These are phyloP conservation scores for Lasius fuliginosus DNA, from an alignment of 2,888 invertebrate species.

Conservation along the genomic window DNA sequence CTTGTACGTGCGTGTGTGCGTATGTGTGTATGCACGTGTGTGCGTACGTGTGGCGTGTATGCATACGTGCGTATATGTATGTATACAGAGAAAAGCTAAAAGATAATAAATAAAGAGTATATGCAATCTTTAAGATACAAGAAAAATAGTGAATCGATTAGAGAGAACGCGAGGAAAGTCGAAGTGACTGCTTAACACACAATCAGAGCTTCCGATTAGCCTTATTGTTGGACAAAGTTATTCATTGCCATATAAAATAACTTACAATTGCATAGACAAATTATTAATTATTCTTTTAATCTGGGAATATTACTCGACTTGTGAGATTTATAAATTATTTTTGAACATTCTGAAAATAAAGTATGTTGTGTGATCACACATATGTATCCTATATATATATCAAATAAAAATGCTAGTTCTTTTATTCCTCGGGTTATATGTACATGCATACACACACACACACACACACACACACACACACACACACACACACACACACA, in stretches of 20 bases:
- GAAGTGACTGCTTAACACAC: slow-evolving; percentile 24
- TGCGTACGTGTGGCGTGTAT: slow-evolving; percentile 43
- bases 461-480: too few relatives aligned
- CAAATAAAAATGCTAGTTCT: not conserved
- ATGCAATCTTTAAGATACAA: not conserved
- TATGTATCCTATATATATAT: not conserved
- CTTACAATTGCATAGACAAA: not conserved
- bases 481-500: too few relatives aligned
- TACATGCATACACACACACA: too few relatives aligned
- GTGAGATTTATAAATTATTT: not conserved
- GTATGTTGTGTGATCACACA: not conserved
- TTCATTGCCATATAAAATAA: not conserved
- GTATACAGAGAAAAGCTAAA: slow-evolving; percentile 42
- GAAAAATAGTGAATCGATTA: slow-evolving; percentile 6
- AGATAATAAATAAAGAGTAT: slow-evolving; percentile 16
- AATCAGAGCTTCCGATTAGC: slow-evolving; percentile 48
- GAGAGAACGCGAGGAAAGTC: not conserved
- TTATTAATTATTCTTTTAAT: not conserved
- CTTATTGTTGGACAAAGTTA: slow-evolving; percentile 25
- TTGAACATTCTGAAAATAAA: not conserved
- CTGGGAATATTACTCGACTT: not conserved
- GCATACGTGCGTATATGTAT: slow-evolving; percentile 38
- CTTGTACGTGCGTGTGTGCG: slow-evolving; percentile 51
- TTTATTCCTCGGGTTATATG: too few relatives aligned
- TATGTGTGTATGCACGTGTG: slow-evolving; percentile 54